A percentile compares a stretch with the other conserved stretches of the same genome.
Evolutionary conservation across 2,888 invertebrate genomes (phyloP).

Genomic region (Mimumesa dahlbomi): DNA sequence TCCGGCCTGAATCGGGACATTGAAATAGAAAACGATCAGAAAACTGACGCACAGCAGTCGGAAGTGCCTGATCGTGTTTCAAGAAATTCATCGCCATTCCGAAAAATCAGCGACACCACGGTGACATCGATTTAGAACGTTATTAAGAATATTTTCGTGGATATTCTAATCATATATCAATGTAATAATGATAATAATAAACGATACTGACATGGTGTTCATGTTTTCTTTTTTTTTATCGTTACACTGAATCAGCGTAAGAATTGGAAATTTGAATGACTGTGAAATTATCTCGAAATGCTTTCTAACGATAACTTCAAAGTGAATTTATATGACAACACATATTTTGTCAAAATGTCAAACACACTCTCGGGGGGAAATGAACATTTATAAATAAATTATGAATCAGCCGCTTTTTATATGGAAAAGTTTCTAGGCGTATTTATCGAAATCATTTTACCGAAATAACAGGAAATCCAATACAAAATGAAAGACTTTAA

Average conservation of each 20-base stretch:
- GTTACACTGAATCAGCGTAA: no score
- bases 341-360: not conserved
- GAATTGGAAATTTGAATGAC: no score
- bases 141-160: no score
- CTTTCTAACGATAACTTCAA: conserved; percentile 2
- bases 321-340: not conserved
- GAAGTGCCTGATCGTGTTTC: conserved; percentile 8
- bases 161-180: no score
- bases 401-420: no score
- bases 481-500: conserved; percentile 31
- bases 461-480: not conserved
- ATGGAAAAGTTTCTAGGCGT: not conserved
- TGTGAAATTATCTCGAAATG: no score
- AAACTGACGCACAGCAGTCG: not conserved
- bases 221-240: no score
- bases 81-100: conserved; percentile 34
- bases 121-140: conserved; percentile 30
- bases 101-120: conserved; percentile 60
- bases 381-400: no score
- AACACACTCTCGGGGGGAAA: not conserved
- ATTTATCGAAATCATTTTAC: not conserved
- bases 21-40: conserved; percentile 17
- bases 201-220: not conserved
- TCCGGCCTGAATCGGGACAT: conserved; percentile 2
- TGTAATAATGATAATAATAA: not conserved